These are phyloP conservation scores for Eubasilissa splendida DNA, from an alignment of 2,888 invertebrate species.

Conservation along the genomic window DNA sequence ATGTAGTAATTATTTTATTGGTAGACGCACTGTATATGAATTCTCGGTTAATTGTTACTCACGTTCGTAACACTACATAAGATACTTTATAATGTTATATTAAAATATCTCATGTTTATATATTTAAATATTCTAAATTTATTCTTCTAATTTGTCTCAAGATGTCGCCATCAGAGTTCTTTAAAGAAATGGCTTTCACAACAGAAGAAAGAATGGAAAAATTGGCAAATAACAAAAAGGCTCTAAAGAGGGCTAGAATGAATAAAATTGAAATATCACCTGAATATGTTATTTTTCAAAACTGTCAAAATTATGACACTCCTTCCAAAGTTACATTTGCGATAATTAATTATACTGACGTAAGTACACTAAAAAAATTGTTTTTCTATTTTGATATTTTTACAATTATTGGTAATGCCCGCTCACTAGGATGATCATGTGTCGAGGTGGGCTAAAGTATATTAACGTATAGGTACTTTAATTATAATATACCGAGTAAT, in stretches of 20 bases:
- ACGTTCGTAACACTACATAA: neutral
- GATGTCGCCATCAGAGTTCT: constrained; percentile 39
- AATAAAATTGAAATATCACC: constrained; percentile 33
- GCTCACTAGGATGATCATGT: too few species aligned
- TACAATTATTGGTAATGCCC: too few species aligned
- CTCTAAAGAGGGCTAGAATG: constrained; percentile 7
- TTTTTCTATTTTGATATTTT: too few species aligned
- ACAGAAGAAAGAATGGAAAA: constrained; percentile 40
- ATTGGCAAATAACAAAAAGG: constrained; percentile 34
- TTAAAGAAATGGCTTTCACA: constrained; percentile 38
- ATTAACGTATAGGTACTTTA: too few species aligned
- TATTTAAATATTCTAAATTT: neutral
- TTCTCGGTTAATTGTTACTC: neutral
- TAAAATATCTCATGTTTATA: too few species aligned
- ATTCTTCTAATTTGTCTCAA: constrained; percentile 3
- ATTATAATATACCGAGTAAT: too few species aligned
- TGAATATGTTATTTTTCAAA: constrained; percentile 43
- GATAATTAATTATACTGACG: constrained; percentile 42
- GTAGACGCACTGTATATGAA: too few species aligned
- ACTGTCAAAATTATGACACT: constrained; percentile 43
- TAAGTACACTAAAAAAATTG: constrained; percentile 10
- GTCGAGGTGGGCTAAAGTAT: too few species aligned
- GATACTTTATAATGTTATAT: neutral
- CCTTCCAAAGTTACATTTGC: constrained; percentile 13
- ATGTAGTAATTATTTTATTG: too few species aligned